phyloP scores from a whole-genome alignment of 2,113 vertebrate genomes.

The Vulpes ferrilata region DNA sequence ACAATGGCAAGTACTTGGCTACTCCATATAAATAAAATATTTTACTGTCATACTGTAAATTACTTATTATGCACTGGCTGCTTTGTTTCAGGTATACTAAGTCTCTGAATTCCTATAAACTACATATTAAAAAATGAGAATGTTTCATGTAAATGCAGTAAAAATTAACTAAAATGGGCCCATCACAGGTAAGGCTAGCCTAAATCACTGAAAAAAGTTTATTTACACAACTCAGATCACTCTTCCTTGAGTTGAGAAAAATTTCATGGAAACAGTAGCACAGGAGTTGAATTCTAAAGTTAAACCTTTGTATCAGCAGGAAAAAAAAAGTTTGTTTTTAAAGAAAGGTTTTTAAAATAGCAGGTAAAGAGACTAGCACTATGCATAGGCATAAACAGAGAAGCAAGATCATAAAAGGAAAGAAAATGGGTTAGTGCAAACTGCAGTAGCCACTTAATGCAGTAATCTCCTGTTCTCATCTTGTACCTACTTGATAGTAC shows the following conservation, averaged over 20 bases:
- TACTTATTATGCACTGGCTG: slow-evolving; percentile 17
- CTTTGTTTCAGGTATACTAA: slow-evolving; percentile 28
- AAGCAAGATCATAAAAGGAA: slow-evolving; percentile 46
- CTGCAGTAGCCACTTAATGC: not conserved
- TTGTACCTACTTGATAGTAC: not conserved
- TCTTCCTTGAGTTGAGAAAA: not conserved
- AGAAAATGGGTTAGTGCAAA: slow-evolving; percentile 37
- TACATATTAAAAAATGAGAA: slow-evolving; percentile 60
- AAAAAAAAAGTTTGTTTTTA: not conserved
- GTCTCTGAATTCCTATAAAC: slow-evolving; percentile 29
- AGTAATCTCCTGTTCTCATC: slow-evolving; percentile 11
- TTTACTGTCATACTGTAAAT: slow-evolving; percentile 34
- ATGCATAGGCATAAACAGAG: slow-evolving; percentile 32
- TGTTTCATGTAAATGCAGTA: slow-evolving; percentile 49
- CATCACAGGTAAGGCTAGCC: slow-evolving; percentile 1
- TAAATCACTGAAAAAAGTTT: slow-evolving; percentile 60
- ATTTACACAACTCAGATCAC: slow-evolving; percentile 51
- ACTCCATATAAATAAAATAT: not conserved
- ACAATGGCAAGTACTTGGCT: slow-evolving; percentile 1
- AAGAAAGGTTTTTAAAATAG: slow-evolving; percentile 9
- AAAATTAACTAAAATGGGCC: slow-evolving; percentile 36
- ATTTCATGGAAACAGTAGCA: not conserved
- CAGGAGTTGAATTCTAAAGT: not conserved
- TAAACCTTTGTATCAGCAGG: not conserved
- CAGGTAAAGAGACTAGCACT: not conserved